Conservation (phyloP, 2,888 invertebrate species). For the Proisotoma minuta region DNA sequence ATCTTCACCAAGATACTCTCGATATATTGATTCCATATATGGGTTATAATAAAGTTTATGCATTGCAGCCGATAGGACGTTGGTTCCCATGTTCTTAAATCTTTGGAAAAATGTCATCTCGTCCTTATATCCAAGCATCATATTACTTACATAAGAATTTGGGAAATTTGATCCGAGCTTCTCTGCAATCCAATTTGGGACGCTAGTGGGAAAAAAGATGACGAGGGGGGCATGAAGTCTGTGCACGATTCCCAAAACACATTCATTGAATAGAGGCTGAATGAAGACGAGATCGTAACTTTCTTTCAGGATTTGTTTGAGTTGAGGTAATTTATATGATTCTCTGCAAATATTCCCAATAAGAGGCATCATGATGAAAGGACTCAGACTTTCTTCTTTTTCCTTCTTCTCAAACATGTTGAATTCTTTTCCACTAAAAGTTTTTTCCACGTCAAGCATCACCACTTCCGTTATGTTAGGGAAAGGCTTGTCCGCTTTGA, state of each 20-base stretch:
- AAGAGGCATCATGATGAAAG: conserved; percentile 9
- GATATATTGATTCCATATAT: conserved; percentile 18
- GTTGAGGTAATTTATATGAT: conserved; percentile 28
- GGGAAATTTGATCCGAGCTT: conserved; percentile 43
- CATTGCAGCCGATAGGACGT: conserved; percentile 50
- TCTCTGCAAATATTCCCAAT: conserved; percentile 18
- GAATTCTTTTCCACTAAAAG: no score
- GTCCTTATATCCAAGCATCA: conserved; percentile 40
- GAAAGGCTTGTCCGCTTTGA: conserved; percentile 51
- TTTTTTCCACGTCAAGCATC: conserved; percentile 21
- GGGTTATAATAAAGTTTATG: conserved; percentile 49
- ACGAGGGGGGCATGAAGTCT: conserved; percentile 50
- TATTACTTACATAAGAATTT: conserved; percentile 49
- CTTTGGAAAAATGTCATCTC: conserved; percentile 48
- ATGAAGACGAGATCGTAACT: no score
- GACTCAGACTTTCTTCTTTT: conserved; percentile 7
- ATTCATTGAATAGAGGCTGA: conserved; percentile 48
- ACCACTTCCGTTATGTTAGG: conserved; percentile 49
- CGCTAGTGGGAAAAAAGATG: conserved; percentile 43
- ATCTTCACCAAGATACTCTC: conserved; percentile 24
- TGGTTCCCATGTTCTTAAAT: conserved; percentile 43
- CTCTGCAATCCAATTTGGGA: conserved; percentile 4
- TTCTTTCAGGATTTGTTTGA: conserved; percentile 19
- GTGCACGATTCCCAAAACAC: conserved; percentile 47
- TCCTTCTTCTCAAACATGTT: background rate